Percentiles rank a stretch among this genome's conserved stretches.
Conservation (phyloP, 2,888 invertebrate genomes). For the Disparrhopalites patrizii region DNA sequence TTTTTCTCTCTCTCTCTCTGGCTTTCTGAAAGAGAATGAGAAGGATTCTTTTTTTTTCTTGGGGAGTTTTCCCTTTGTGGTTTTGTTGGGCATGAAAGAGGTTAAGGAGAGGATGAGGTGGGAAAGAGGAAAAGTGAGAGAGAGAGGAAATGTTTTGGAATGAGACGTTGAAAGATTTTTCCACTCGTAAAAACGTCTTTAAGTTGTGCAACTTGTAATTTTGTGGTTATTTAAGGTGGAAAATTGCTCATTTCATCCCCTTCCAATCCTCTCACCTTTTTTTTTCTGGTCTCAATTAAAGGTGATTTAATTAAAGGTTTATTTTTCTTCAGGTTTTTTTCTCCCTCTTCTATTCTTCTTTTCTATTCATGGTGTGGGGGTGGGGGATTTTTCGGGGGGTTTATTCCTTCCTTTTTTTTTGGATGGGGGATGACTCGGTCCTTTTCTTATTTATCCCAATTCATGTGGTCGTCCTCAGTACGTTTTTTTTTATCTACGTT, state of each 20-base stretch:
- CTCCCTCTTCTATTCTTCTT: neutral
- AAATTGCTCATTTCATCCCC: constrained; percentile 30
- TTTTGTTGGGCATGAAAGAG: neutral
- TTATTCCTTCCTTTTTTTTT: too few relatives aligned
- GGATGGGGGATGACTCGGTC: too few relatives aligned
- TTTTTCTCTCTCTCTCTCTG: neutral
- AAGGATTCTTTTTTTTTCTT: too few relatives aligned
- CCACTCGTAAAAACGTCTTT: constrained; percentile 29
- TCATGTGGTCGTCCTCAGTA: too few relatives aligned
- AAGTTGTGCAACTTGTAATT: constrained; percentile 25
- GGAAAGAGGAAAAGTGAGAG: neutral
- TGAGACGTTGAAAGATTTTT: too few relatives aligned
- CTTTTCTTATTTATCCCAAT: too few relatives aligned
- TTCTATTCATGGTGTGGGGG: too few relatives aligned
- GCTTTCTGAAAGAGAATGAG: too few relatives aligned
- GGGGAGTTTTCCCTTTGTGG: too few relatives aligned
- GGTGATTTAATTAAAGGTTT: constrained; percentile 28
- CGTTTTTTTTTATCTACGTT: too few relatives aligned
- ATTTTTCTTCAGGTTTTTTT: constrained; percentile 8
- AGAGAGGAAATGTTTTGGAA: constrained; percentile 1
- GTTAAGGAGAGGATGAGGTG: neutral
- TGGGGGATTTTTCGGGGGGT: too few relatives aligned
- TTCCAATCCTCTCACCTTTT: constrained; percentile 23
- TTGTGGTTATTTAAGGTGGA: constrained; percentile 27
- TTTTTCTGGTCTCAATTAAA: constrained; percentile 30